Conservation (phyloP, 92 coral and sea anemone genomes). For the Porites divaricata region DNA sequence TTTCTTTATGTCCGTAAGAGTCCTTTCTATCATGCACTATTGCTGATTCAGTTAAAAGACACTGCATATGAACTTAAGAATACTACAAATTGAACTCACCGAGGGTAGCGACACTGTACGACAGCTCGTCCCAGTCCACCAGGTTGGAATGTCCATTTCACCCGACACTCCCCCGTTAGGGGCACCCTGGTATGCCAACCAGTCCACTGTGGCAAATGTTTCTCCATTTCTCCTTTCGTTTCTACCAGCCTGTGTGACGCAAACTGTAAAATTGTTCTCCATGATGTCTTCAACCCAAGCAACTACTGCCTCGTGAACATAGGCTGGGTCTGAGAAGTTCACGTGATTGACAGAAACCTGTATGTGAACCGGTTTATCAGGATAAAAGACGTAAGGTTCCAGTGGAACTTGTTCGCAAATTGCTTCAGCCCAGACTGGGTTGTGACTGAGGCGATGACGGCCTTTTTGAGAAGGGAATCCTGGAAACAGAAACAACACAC, state of each 20-base stretch:
- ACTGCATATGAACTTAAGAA: too few relatives aligned
- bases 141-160: conserved; percentile 52
- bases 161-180: conserved; percentile 71
- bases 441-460: conserved; percentile 50
- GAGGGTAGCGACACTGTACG: conserved; percentile 52
- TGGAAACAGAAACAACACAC: neutral
- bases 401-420: conserved; percentile 54
- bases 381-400: conserved; percentile 61
- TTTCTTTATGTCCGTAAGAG: too few relatives aligned
- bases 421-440: conserved; percentile 67
- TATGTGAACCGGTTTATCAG: conserved; percentile 68
- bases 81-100: conserved; percentile 20
- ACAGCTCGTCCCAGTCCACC: conserved; percentile 82
- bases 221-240: conserved; percentile 22
- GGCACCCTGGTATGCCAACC: conserved; percentile 65
- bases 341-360: conserved; percentile 65
- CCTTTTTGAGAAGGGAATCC: conserved; percentile 70
- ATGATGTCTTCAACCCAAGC: conserved; percentile 48
- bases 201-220: conserved; percentile 46
- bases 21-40: too few relatives aligned
- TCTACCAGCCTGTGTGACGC: conserved; percentile 52
- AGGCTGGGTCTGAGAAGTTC: conserved; percentile 26
- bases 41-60: too few relatives aligned
- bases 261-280: conserved; percentile 37
- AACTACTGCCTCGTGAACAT: conserved; percentile 64